Base-by-base conservation (phyloP, 2,113 vertebrate genomes). In the Odocoileus virginianus region DNA sequence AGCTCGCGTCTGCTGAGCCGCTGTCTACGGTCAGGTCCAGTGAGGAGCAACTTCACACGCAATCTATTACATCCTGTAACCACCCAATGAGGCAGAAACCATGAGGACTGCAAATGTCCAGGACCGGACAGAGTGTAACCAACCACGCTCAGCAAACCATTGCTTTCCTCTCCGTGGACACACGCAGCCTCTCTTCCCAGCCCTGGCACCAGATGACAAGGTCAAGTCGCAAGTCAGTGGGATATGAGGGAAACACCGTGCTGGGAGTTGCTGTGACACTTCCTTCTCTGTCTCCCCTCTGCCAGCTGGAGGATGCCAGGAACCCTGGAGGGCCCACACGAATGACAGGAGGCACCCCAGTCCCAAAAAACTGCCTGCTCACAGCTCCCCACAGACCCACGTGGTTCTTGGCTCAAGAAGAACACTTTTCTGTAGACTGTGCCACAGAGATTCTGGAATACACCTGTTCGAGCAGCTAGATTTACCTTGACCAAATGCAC, bases 11-110 rank as follows among this genome's bases (percentile, higher is more conserved):
- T 17, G 27, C 36, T 47, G n/a, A 60, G 6, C 64, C 28, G 9
- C 52, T 43, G 30, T 13, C 78, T 10, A 6, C 1, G 23, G 78
- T 10, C 45, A 61, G 60, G 27, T 21, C 33, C 8, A 28, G 89
- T 4, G n/a, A 0, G 16, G 25, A 12, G 58, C 27, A 16, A 12
- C 2, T 33, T 36, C 54, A 36, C 1, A 4, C 5, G 30, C 6
- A 13, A 76, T 13, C 43, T 9, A 9, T n/a, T 3, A 30, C 67
- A 40, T 15, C 14, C 36, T 79, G 87, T n/a, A 25, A 67, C 30
- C 19, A 58, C 28, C 50, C 28, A 25, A 1, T 0, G 84, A n/a
- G 21, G 57, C 19, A 81, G 12, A 54, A 7, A 8, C 9, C 25
- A 52, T 2, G 13, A 78, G 14, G 10, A 28, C 33, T 1, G 21